These are phyloP conservation scores for Leptinotarsa texana DNA, from an alignment of 1,140 invertebrate genomes.

Conservation along the genomic window DNA sequence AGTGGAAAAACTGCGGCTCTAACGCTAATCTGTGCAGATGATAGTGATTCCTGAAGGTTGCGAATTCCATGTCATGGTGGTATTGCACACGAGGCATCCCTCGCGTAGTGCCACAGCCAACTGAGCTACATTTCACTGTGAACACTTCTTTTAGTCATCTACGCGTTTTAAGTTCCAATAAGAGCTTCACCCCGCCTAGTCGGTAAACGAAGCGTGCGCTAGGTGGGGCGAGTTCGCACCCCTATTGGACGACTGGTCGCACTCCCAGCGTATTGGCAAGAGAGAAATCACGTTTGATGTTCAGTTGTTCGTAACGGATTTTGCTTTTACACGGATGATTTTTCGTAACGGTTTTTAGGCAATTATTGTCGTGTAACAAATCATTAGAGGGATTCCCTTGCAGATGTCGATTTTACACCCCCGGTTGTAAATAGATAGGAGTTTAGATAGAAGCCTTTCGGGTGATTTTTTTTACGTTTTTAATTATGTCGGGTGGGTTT, in stretches of 20 bases:
- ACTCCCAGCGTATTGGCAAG: constrained; percentile 43
- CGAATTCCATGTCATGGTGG: constrained; percentile 55
- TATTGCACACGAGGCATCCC: constrained; percentile 53
- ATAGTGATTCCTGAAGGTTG: constrained; percentile 37
- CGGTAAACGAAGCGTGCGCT: constrained; percentile 41
- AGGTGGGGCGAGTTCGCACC: constrained; percentile 42
- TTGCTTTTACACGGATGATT: constrained; percentile 31
- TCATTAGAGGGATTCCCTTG: constrained; percentile 45
- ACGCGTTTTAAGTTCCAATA: constrained; percentile 46
- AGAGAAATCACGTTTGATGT: constrained; percentile 38
- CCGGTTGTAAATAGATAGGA: constrained; percentile 31
- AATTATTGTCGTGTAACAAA: constrained; percentile 36
- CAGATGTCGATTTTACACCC: constrained; percentile 44
- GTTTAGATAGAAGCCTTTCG: constrained; percentile 26
- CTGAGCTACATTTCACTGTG: constrained; percentile 43
- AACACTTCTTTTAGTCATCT: constrained; percentile 13
- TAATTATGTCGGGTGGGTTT: constrained; percentile 20
- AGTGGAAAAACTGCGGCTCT: constrained; percentile 41
- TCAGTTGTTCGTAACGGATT: constrained; percentile 50
- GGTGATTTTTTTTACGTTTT: constrained; percentile 26
- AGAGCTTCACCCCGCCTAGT: constrained; percentile 41
- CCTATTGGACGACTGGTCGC: constrained; percentile 37
- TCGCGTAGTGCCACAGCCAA: constrained; percentile 43
- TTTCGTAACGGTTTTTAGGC: constrained; percentile 32
- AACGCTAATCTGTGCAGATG: constrained; percentile 49